Conservation (phyloP, 2,113 vertebrate species). For the Syrmaticus mikado region DNA sequence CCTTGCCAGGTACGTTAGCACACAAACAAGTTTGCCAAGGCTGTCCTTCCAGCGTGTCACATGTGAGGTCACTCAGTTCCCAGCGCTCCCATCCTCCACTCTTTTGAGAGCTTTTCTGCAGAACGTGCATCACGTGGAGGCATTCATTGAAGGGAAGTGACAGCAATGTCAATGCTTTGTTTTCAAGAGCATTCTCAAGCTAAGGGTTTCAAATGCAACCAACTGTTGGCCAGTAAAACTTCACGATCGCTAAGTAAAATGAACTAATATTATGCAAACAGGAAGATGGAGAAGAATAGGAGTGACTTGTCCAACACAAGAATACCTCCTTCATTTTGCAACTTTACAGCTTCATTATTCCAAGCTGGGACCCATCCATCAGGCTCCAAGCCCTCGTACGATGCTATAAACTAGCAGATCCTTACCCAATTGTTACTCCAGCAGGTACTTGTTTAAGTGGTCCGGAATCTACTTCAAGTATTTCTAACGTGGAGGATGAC, state of each 20-base stretch:
- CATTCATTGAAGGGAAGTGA: not conserved
- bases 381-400: not conserved
- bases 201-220: not conserved
- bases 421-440: not conserved
- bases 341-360: conserved; percentile 7
- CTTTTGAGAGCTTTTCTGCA: not conserved
- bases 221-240: not conserved
- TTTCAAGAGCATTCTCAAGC: not conserved
- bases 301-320: conserved; percentile 21
- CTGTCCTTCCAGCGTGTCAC: not conserved
- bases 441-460: conserved; percentile 52
- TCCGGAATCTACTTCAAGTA: conserved; percentile 7
- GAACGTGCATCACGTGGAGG: not conserved
- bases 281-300: conserved; percentile 66
- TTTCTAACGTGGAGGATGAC: conserved; percentile 17
- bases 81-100: fast-evolving
- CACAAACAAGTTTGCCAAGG: not conserved
- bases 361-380: conserved; percentile 44
- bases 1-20: not conserved
- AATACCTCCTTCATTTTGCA: conserved; percentile 35
- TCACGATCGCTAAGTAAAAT: conserved; percentile 3
- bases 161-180: not conserved
- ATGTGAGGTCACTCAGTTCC: not conserved
- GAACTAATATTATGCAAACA: conserved; percentile 46
- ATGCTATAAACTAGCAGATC: not conserved